A percentile compares a stretch with the other conserved stretches of the same genome.
Conservation (phyloP, 2,888 invertebrate species). For the Dendrolimus houi region DNA sequence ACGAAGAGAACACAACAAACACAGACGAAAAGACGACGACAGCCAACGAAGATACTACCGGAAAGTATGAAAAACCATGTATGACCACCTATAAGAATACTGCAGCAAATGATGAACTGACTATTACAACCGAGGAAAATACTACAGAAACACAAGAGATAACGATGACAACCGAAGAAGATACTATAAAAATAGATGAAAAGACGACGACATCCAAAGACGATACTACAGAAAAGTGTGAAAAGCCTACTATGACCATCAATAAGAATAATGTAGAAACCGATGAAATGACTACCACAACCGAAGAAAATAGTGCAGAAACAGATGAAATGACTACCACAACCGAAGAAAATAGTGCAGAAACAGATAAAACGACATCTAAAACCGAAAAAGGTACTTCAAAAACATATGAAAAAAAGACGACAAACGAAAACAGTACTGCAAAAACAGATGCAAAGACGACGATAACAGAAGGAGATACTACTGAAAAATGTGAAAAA, state of each 20-base stretch:
- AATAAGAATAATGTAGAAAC: too few relatives aligned
- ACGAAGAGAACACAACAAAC: background rate
- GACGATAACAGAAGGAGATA: too few relatives aligned
- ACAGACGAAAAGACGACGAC: too few relatives aligned
- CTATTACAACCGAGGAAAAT: background rate
- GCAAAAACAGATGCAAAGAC: too few relatives aligned
- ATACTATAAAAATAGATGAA: background rate
- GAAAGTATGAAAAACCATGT: background rate
- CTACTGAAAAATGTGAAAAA: background rate
- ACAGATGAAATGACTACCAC: too few relatives aligned
- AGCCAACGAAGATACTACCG: background rate
- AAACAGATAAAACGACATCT: background rate
- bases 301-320: background rate
- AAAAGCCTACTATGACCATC: too few relatives aligned
- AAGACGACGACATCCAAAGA: background rate
- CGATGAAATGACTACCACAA: too few relatives aligned
- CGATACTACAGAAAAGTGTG: background rate
- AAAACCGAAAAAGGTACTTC: background rate
- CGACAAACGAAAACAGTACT: too few relatives aligned
- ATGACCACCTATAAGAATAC: background rate
- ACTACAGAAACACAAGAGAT: slow-evolving; percentile 1
- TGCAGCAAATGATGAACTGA: background rate
- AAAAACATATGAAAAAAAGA: background rate
- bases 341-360: too few relatives aligned
- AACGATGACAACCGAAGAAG: slow-evolving; percentile 3